Evolutionary conservation across 2,888 invertebrate species (phyloP).

Genomic region (Spisula solida): DNA sequence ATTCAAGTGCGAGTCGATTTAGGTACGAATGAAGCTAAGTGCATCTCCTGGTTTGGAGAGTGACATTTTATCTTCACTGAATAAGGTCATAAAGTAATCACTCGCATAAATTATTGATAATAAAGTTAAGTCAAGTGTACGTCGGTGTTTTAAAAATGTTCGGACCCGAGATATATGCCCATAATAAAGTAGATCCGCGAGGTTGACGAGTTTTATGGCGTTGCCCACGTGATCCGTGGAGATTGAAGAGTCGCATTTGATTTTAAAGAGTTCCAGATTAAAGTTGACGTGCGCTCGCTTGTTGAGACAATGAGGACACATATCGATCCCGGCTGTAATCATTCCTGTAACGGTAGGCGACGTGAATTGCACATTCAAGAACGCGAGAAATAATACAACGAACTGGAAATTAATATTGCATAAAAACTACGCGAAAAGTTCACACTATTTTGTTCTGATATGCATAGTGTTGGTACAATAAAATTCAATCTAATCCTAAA

Average conservation of each 20-base stretch:
- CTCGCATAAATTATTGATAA: conserved; percentile 7
- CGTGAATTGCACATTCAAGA: not conserved
- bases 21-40: conserved; percentile 14
- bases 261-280: not conserved
- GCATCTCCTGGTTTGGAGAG: conserved; percentile 2
- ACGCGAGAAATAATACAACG: not conserved
- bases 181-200: not conserved
- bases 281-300: not conserved
- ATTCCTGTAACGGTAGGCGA: not conserved
- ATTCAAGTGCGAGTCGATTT: not conserved
- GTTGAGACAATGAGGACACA: not conserved
- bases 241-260: not conserved
- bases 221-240: not conserved
- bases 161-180: not conserved
- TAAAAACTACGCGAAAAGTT: not conserved
- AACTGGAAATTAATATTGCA: not conserved
- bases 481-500: not conserved
- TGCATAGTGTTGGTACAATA: not conserved
- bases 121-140: conserved; percentile 11
- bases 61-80: not conserved
- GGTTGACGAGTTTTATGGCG: not conserved
- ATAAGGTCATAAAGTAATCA: not conserved
- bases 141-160: not conserved
- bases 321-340: not conserved
- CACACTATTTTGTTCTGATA: not conserved